Base-by-base conservation (phyloP, 2,888 invertebrate genomes). In the Lydus trimaculatus region DNA sequence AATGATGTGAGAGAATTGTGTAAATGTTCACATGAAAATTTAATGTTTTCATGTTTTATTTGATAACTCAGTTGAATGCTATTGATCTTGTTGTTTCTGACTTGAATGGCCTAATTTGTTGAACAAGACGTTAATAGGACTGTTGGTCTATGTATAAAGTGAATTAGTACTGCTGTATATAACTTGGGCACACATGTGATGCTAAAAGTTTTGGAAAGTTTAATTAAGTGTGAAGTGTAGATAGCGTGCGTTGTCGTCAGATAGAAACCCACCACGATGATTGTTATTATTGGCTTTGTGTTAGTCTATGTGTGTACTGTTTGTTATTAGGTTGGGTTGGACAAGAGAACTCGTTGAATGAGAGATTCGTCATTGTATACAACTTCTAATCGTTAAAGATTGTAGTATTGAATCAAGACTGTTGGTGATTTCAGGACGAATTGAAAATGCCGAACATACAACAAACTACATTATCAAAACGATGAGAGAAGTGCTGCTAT, bases 191-290 rank as follows among this genome's bases (percentile, higher is more conserved):
- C 66, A 67, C 72, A 72, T 72, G 69, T 71, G 75, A 76, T 75
- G 74, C 63, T 74, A 73, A 69, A 73, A 74, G 75, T 77, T 77
- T 65, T 23, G 73, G 72, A 72, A 73, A 76, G 78, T 78, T 78
- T 77, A 80, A 80, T 80, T 79, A 78, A 76, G 78, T 75, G 78
- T 78, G 75, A 78, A 80, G 76, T 74, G 76, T 73, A 78, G 80
- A 80, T 79, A 80, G 77, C 75, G 79, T 75, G 72, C 74, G 72
- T 73, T 73, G 76, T 72, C 67, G 66, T 72, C 61, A 39, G 61
- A 33, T 31, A 20, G 28, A 61, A 25, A 33, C 9, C 61, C 17
- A 39, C 64, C 13, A 31, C 63, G 33, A 43, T 66, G 67, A 43
- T 61, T 63, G 66, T 66, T 56, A 23, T 17, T 64, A 66, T 66